Evolutionary conservation across 2,797 vertebrate genomes (phyloP).

Genomic region (Megaceryle alcyon): DNA sequence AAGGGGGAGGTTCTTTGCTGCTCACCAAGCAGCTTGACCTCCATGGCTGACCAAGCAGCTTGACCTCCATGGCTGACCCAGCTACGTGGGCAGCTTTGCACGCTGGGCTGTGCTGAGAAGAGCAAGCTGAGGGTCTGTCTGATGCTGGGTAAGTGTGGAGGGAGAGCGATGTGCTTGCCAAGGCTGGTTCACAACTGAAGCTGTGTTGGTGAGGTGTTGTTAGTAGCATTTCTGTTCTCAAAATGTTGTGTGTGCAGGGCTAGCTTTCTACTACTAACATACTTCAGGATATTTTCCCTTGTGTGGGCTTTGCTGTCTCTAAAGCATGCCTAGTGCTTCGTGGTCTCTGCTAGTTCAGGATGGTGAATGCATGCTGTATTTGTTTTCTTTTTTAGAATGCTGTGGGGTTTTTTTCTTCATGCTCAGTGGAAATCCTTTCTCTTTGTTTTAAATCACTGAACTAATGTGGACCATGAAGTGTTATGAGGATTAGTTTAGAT

Average conservation of each 20-base stretch:
- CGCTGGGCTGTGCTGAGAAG: background rate
- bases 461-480: background rate
- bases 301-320: background rate
- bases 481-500: background rate
- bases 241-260: fast-evolving
- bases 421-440: background rate
- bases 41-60: fast-evolving
- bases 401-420: background rate
- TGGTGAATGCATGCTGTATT: background rate
- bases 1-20: background rate
- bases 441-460: background rate
- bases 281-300: background rate
- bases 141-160: fast-evolving
- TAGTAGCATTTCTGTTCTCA: background rate
- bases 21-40: background rate
- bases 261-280: background rate
- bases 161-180: background rate
- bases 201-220: background rate
- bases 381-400: background rate
- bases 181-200: background rate
- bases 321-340: background rate
- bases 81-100: background rate
- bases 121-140: background rate
- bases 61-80: background rate
- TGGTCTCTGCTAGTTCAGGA: fast-evolving